Evolutionary conservation across 2,888 invertebrate species (phyloP).

Genomic region (Sthenelais limicola): DNA sequence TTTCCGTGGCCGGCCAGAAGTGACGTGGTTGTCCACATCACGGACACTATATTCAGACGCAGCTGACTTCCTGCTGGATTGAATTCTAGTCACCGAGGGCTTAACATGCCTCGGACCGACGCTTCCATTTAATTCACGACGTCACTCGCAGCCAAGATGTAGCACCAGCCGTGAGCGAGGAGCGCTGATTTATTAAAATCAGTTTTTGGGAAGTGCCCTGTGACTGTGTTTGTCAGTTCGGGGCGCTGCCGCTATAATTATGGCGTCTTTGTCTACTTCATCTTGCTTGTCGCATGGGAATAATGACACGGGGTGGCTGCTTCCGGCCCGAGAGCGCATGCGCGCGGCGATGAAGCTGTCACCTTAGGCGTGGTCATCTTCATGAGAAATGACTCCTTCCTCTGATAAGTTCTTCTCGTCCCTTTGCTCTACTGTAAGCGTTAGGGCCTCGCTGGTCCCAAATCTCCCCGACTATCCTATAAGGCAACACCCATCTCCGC

Average conservation of each 20-base stretch:
- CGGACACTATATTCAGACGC: conserved; percentile 22
- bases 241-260: conserved; percentile 23
- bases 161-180: not conserved
- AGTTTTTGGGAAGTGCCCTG: not conserved
- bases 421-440: not conserved
- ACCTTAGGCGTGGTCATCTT: conserved; percentile 10
- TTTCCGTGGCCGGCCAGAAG: not conserved
- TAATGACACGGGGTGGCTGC: conserved; percentile 16
- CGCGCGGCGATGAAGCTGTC: conserved; percentile 33
- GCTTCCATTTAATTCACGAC: conserved; percentile 11
- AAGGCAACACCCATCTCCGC: not conserved
- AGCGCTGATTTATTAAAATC: conserved; percentile 37
- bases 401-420: conserved; percentile 3
- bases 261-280: conserved; percentile 35
- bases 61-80: conserved; percentile 23
- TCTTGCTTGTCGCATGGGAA: not conserved
- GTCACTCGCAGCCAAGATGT: not conserved
- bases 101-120: not conserved
- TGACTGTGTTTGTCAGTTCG: conserved; percentile 26
- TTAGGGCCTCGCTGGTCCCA: not conserved
- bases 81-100: conserved; percentile 7
- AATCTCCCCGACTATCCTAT: not conserved
- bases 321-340: conserved; percentile 8
- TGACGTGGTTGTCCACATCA: not conserved
- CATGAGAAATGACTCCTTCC: conserved; percentile 23